These are phyloP conservation scores for Netelia melanura DNA, from an alignment of 2,888 invertebrate species.

Conservation along the genomic window DNA sequence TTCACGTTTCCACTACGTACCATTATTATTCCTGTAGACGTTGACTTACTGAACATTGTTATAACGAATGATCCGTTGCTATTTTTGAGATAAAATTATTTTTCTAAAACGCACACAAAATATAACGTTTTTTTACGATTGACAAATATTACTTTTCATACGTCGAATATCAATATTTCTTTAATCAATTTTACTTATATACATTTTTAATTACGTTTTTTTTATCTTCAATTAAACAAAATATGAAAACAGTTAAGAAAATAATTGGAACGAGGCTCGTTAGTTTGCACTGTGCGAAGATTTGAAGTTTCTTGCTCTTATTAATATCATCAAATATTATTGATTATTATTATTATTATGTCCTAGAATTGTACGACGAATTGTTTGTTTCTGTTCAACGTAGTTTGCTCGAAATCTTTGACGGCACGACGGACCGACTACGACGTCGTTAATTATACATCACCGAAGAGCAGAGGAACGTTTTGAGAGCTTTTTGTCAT, in stretches of 20 bases:
- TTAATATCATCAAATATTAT: slow-evolving; percentile 9
- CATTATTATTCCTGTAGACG: slow-evolving; percentile 10
- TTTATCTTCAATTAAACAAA: no score
- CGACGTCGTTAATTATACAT: slow-evolving; percentile 48
- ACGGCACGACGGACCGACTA: slow-evolving; percentile 30
- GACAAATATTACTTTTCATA: no score
- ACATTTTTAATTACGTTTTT: no score
- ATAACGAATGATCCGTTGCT: no score
- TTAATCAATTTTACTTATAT: no score
- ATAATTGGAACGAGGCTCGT: no score
- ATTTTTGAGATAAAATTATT: no score
- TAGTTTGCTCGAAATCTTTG: slow-evolving; percentile 16
- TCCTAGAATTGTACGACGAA: neutral
- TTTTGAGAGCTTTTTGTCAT: slow-evolving; percentile 28
- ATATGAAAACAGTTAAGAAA: no score
- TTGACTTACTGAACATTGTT: neutral
- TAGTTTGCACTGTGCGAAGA: no score
- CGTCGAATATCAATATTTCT: no score
- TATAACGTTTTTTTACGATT: no score
- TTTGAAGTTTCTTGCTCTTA: neutral
- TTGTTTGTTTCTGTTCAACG: slow-evolving; percentile 1
- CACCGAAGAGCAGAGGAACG: slow-evolving; percentile 22
- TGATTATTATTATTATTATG: neutral
- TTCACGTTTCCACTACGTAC: neutral
- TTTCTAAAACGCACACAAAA: no score